Base-by-base conservation (phyloP, 1,140 invertebrate species). In the Anoplophora glabripennis region DNA sequence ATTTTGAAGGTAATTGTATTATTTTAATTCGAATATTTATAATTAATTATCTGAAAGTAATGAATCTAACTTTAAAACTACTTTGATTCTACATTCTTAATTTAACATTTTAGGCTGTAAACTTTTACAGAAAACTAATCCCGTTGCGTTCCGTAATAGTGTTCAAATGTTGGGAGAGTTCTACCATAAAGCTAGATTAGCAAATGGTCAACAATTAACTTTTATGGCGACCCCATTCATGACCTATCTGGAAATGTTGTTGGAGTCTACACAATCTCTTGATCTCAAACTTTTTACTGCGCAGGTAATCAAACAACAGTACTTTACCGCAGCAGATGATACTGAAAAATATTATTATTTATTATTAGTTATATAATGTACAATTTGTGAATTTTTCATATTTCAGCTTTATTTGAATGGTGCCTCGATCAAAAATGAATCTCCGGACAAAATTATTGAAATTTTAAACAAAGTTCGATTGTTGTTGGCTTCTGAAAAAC, bases 381-480 rank as follows among this genome's bases (percentile, higher is more conserved):
- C 12, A 53, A 51, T 14, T 21, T 52, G 1, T 42, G 3, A 48
- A 42, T n/a, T 44, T 0, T 14, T 51, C 17, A 34, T 14, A 11
- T 68, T 71, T 59, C 49, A 73, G 69, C 55, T 73, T 41, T 63
- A 59, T 45, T 61, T 69, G 52, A 73, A 71, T 64, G 72, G 72
- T 40, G 45, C 59, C 14, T 17, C 51, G 40, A 53, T 72, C 15
- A 69, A 63, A 58, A 52, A 52, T 12, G 47, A 57, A 53, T 51
- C 33, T 18, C 63, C 63, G 11, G 64, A 70, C 52, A 57, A 71
- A 59, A 14, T 72, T 8, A 45, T 34, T 40, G 59, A 69, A 18
- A n/a, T 73, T n/a, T 36, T 67, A 2, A 54, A 60, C 11, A 67
- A 65, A 63, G 38, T 68, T 14, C 59, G 70, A 46, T 37, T 48